Evolutionary conservation across 2,888 invertebrate species (phyloP), one percentile per base, ranked within the genome.

Genomic region (Metacarcinus magister): DNA sequence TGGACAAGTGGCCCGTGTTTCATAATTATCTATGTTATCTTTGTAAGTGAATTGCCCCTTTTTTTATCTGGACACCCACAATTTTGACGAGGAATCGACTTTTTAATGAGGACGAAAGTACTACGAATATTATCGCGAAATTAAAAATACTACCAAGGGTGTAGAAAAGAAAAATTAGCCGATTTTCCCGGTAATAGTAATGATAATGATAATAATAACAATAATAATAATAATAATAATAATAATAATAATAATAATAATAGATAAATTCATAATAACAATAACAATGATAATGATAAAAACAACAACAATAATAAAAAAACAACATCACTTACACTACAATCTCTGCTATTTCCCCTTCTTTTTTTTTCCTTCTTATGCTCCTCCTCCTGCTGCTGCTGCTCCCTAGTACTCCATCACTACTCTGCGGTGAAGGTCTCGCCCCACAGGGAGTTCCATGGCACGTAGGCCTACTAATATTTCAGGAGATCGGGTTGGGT

Each of bases 381-480:
- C 43, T 48, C 48, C 44, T 19, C 44, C 48, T 48, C 0, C 46
- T 44, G 23, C 32, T 48, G 44, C 91, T 44, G 13, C 48, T n/a
- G 0, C 92, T 92, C n/a, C 48, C 54, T 32, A 28, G 5, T 10
- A 54, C 48, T 92, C 92, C 92, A 48, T 82, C 82, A 82, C 23
- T 32, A 32, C 82, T 28, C 32, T 32, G 32, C 75, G 82, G 28
- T 10, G 82, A 32, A 82, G 82, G 32, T 32, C 82, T 82, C 32
- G 16, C 28, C 32, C 32, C 82, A 13, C 32, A 16, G 82, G 82
- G 82, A 82, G 82, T 82, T 67, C 67, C 46, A 46, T 16, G 46
- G 32, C 48, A 48, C 92, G 54, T 44, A 92, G 92, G 92, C 92
- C 92, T 92, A 92, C 92, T 48, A 92, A 92, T 92, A 92, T 92